Conservation (phyloP, 2,888 invertebrate species). For the Heteromyza rotundicornis region DNA sequence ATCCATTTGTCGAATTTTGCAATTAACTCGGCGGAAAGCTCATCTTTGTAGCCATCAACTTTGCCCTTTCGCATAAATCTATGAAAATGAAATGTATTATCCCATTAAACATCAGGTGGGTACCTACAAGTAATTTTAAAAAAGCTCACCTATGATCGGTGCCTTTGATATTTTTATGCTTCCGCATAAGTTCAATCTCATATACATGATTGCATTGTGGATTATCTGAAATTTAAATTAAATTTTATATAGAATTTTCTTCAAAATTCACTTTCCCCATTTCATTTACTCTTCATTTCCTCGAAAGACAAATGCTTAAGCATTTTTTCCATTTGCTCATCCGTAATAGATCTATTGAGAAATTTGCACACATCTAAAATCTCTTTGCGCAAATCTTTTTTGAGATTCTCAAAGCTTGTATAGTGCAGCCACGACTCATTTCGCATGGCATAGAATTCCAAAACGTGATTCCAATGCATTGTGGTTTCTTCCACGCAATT, state of each 20-base stretch:
- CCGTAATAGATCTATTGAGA: constrained; percentile 38
- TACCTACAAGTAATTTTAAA: too few species aligned
- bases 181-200: constrained; percentile 28
- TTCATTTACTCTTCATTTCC: constrained; percentile 54
- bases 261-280: not conserved
- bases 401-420: constrained; percentile 51
- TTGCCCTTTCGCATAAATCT: constrained; percentile 44
- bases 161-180: constrained; percentile 13
- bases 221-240: constrained; percentile 44
- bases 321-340: constrained; percentile 39
- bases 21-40: constrained; percentile 33
- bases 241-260: too few species aligned
- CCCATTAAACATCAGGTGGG: too few species aligned
- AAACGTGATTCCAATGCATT: constrained; percentile 37
- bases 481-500: too few species aligned
- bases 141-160: constrained; percentile 23
- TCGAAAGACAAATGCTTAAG: constrained; percentile 49
- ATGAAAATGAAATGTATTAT: too few species aligned
- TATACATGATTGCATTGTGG: constrained; percentile 45
- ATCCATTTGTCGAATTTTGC: constrained; percentile 27
- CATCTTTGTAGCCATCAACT: constrained; percentile 40
- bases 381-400: constrained; percentile 39
- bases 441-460: constrained; percentile 47
- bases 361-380: constrained; percentile 44
- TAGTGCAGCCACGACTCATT: constrained; percentile 48